A percentile compares a stretch with the other conserved stretches of the same genome.
Evolutionary conservation across 2,888 invertebrate species (phyloP).

Genomic region (Nysson spinosus): DNA sequence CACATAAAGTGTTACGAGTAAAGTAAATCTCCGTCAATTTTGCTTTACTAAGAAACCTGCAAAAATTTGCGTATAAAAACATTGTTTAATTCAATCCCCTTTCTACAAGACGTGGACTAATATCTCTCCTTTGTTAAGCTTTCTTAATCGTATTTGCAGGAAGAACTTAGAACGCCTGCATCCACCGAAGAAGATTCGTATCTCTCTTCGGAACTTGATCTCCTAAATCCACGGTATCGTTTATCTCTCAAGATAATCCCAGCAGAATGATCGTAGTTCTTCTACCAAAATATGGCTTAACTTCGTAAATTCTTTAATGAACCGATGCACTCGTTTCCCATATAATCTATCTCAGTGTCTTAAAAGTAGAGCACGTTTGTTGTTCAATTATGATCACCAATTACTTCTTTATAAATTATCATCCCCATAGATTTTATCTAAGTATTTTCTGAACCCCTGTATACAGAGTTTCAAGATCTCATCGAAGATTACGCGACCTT

Average conservation of each 20-base stretch:
- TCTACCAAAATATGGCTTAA: neutral
- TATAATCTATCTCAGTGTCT: neutral
- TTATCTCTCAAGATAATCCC: neutral
- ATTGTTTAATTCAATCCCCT: neutral
- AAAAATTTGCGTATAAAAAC: neutral
- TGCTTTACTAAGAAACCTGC: too few relatives aligned
- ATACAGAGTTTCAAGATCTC: slow-evolving; percentile 21
- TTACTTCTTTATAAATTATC: neutral
- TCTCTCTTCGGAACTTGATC: slow-evolving; percentile 57
- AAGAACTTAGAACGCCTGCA: slow-evolving; percentile 52
- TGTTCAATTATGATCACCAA: neutral
- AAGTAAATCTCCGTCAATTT: too few relatives aligned
- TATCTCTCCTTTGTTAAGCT: neutral
- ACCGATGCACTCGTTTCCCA: too few relatives aligned
- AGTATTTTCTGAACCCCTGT: neutral
- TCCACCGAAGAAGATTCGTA: slow-evolving; percentile 59
- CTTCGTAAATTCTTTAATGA: too few relatives aligned
- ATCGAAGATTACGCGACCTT: slow-evolving; percentile 1
- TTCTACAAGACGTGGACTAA: neutral
- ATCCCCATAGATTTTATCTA: too few relatives aligned
- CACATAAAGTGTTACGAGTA: neutral
- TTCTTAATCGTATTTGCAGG: slow-evolving; percentile 37
- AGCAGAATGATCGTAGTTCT: neutral
- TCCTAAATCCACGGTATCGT: slow-evolving; percentile 49
- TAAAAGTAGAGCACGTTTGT: neutral